Percentiles rank a stretch among this genome's conserved stretches.
phyloP scores from a whole-genome alignment of 2,797 vertebrate genomes.

The Anas flavirostris region DNA sequence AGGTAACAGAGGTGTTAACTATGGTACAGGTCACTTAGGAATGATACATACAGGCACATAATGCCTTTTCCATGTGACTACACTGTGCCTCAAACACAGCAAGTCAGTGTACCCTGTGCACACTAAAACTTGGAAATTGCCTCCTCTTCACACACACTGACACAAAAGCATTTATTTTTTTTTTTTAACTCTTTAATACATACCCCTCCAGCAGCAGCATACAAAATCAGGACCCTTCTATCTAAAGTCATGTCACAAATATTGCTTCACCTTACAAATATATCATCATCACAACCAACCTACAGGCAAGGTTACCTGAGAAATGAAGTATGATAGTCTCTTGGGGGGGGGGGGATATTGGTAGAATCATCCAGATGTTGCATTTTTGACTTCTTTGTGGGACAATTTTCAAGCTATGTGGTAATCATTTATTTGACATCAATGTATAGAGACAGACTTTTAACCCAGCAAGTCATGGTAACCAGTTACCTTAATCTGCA shows the following conservation, averaged over 20 bases:
- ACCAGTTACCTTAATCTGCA: neutral
- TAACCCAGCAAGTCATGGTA: accelerated
- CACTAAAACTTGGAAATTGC: neutral
- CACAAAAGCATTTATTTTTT: neutral
- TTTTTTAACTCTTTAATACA: accelerated
- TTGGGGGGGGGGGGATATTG: too few species aligned
- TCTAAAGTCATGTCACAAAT: neutral
- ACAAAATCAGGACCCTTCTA: neutral
- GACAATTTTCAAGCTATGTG: neutral
- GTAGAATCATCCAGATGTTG: neutral
- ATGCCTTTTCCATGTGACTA: accelerated
- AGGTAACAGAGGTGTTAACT: neutral
- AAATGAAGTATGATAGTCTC: neutral
- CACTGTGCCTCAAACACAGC: accelerated
- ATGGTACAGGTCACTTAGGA: neutral
- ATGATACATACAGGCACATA: neutral
- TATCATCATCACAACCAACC: neutral
- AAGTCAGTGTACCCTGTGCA: neutral
- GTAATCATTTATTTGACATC: neutral
- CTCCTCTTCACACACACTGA: neutral
- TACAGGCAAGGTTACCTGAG: neutral
- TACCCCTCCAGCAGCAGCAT: neutral
- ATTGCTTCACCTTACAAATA: neutral
- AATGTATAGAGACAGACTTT: neutral
- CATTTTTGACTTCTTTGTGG: neutral